Evolutionary conservation across 2,888 invertebrate genomes (phyloP), one percentile per base, ranked within the genome.

Genomic region (Villa cingulata): DNA sequence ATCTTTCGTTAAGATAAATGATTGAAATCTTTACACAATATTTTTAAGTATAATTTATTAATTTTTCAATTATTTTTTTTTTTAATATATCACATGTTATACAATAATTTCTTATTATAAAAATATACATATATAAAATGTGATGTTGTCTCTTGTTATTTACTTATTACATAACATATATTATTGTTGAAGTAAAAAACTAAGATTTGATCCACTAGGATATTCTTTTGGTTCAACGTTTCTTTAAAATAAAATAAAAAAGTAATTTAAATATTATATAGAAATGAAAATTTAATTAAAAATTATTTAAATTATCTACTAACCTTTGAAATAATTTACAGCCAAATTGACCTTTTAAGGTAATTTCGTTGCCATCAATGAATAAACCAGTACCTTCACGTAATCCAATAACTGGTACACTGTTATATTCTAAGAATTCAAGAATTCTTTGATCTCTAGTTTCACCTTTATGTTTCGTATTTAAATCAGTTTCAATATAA

Each of bases 371-470:
- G 15, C 77, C 78, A 57, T 77, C 68, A 23, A 86, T 74, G 52
- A 72, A 65, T 38, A 86, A 62, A 45, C 78, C 75, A 41, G 76
- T 74, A 1, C 86, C 86, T 70, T 87, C 86, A 55, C 79, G 73
- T 43, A 87, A 67, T 0, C 82, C 86, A 45, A 87, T 62, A 14
- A 86, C 86, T 3, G 73, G 73, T 10, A 73, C 70, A 54, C 72
- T 66, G 34, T 75, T 67, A 62, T 79, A 72, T 55, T 77, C 74
- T 53, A 80, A 71, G 64, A 78, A 87, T 64, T 87, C 80, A 32
- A 59, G 54, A 50, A 87, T 80, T 57, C 86, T 73, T 59, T 83
- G 75, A 59, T 85, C 83, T 56, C 86, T 73, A 3, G 86, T 85
- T 68, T 87, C 86, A 15, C 86, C 87, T 70, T 80, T 82, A 62